Conservation (phyloP, 2,797 vertebrate genomes). For the Gymnopithys bicolor region DNA sequence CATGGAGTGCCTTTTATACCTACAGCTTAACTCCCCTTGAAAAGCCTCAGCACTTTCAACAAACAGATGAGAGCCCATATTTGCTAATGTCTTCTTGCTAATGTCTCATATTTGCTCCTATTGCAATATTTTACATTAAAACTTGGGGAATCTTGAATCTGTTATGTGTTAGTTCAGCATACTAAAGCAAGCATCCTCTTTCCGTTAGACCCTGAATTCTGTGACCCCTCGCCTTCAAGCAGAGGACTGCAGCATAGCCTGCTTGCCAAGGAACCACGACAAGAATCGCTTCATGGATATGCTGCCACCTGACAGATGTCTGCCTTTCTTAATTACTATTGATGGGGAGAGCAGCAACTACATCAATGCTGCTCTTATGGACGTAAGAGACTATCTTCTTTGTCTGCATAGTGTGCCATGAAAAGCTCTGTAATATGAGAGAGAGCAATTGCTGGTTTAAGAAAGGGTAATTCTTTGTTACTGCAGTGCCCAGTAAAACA, state of each 20-base stretch:
- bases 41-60: neutral
- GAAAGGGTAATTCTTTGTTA: constrained; percentile 32
- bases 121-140: neutral
- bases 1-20: neutral
- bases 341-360: constrained; percentile 99
- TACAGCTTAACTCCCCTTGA: neutral
- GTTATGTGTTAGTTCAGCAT: accelerated
- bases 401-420: constrained; percentile 30
- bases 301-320: constrained; percentile 97
- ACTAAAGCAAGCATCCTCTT: neutral
- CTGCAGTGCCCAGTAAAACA: neutral
- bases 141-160: neutral
- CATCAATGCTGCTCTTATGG: constrained; percentile 93
- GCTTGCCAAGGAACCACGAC: constrained; percentile 98
- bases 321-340: constrained; percentile 99
- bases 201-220: constrained; percentile 93
- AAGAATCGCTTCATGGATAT: constrained; percentile 99
- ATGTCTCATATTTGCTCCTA: neutral
- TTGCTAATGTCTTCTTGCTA: neutral
- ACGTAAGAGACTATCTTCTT: constrained; percentile 81
- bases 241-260: constrained; percentile 98
- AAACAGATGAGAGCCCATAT: neutral
- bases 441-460: constrained; percentile 19
- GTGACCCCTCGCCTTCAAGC: constrained; percentile 98
- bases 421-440: constrained; percentile 34